Base-by-base conservation (phyloP, 2,888 invertebrate genomes). In the Protodeltote pygarga region DNA sequence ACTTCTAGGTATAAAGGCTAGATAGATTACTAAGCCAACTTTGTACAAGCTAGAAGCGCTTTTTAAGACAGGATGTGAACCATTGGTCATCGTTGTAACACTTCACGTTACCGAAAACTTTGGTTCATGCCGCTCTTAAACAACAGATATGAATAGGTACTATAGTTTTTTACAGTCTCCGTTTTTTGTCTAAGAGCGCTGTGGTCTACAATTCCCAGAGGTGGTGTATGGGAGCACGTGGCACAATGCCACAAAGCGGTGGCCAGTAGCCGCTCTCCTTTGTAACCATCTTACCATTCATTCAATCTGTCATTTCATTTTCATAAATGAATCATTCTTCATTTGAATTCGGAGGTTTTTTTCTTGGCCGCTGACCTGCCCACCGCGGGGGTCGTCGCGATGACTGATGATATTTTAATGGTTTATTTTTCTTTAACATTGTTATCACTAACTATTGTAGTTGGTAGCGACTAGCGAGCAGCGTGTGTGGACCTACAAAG, bases 241-340 rank as follows among this genome's bases (percentile, higher is more conserved):
- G 80, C 81, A 79, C 75, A 80, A 82, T 78, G 74, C 52, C 58
- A 64, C 65, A 63, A 71, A 64, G 63, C 79, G 48, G 71, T 73
- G 80, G 81, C 79, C 87, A 76, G 89, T 88, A 89, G 89, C 87
- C 72, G 74, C 75, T 62, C 75, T 72, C 77, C 73, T 83, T 87
- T 88, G 84, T 85, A 71, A 71, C 53, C 74, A 65, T 76, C 78
- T 78, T 73, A 77, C 76, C 81, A 80, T 89, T 84, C 86, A 88
- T 86, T 86, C 87, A 89, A 87, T 89, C 89, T 87, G 91, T 91
- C 90, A 88, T 92, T 91, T 85, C 86, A 87, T 90, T 91, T 90
- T 90, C 88, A 87, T 88, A 91, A 89, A 91, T 85, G 89, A 90
- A 89, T 89, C 85, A 87, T 91, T 90, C 88, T 87, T 88, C 89